Conservation (phyloP, 2,888 invertebrate genomes). For the Calameuta filiformis region DNA sequence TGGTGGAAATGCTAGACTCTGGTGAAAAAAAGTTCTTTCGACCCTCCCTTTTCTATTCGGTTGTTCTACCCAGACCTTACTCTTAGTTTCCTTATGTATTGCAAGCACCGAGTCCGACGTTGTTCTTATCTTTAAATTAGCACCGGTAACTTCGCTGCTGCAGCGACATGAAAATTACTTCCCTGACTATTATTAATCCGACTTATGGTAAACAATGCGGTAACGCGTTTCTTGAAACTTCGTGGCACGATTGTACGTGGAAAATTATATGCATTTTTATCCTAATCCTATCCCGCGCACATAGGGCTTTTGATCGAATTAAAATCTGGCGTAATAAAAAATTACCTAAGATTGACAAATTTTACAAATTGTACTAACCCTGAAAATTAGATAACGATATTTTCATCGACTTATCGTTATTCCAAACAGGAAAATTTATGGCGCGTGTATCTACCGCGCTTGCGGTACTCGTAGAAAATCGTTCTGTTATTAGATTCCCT, state of each 20-base stretch:
- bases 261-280: neutral
- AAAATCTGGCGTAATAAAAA: neutral
- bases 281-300: neutral
- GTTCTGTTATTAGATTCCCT: constrained; percentile 17
- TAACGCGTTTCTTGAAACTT: neutral
- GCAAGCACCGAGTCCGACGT: neutral
- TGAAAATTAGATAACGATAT: neutral
- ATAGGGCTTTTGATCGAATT: neutral
- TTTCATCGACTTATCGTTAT: neutral
- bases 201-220: neutral
- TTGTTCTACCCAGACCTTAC: neutral
- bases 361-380: neutral
- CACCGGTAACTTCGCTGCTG: constrained; percentile 13
- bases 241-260: neutral
- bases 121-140: constrained; percentile 38
- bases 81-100: neutral
- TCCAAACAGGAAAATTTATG: neutral
- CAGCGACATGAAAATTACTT: neutral
- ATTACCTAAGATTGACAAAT: neutral
- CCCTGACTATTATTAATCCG: neutral
- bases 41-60: neutral
- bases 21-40: neutral
- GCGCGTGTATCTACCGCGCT: too few relatives aligned
- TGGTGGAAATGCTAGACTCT: neutral
- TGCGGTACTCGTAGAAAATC: neutral